phyloP scores from a whole-genome alignment of 2,888 invertebrate genomes.

The Crossocerus cetratus region DNA sequence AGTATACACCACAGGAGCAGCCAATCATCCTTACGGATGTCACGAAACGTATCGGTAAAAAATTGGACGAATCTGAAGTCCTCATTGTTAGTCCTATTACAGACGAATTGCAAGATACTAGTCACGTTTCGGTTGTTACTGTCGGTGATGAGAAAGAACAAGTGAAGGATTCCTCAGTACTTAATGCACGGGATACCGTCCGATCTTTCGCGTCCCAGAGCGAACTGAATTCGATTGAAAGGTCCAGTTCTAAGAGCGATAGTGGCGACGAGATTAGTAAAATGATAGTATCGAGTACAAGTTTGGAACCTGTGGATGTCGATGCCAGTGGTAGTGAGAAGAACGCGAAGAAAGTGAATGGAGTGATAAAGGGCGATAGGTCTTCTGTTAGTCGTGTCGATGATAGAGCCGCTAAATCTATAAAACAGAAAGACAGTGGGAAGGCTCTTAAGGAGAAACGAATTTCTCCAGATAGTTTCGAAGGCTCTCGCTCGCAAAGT shows the following conservation, averaged over 20 bases:
- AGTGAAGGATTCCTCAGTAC: constrained; percentile 84
- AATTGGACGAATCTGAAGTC: constrained; percentile 92
- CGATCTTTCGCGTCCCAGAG: constrained; percentile 69
- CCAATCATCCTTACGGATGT: constrained; percentile 75
- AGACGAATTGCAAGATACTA: constrained; percentile 83
- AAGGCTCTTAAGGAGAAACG: constrained; percentile 70
- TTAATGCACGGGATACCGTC: constrained; percentile 49
- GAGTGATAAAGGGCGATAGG: constrained; percentile 73
- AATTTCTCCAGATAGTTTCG: constrained; percentile 82
- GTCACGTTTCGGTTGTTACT: constrained; percentile 94
- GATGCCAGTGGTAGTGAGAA: constrained; percentile 53
- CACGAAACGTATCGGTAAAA: constrained; percentile 79
- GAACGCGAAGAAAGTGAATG: constrained; percentile 77
- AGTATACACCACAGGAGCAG: constrained; percentile 78
- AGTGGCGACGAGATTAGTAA: constrained; percentile 75
- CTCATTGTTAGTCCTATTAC: constrained; percentile 86
- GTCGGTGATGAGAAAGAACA: constrained; percentile 89
- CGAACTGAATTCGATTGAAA: constrained; percentile 62
- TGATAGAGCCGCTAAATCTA: constrained; percentile 66
- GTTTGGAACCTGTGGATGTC: constrained; percentile 69
- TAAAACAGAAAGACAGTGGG: constrained; percentile 54
- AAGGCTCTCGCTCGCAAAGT: constrained; percentile 82
- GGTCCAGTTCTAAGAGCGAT: constrained; percentile 65
- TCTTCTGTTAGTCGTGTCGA: constrained; percentile 69
- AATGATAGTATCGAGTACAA: constrained; percentile 77